Base-by-base conservation (phyloP, 2,888 invertebrate species). In the Neoscelio sp. region DNA sequence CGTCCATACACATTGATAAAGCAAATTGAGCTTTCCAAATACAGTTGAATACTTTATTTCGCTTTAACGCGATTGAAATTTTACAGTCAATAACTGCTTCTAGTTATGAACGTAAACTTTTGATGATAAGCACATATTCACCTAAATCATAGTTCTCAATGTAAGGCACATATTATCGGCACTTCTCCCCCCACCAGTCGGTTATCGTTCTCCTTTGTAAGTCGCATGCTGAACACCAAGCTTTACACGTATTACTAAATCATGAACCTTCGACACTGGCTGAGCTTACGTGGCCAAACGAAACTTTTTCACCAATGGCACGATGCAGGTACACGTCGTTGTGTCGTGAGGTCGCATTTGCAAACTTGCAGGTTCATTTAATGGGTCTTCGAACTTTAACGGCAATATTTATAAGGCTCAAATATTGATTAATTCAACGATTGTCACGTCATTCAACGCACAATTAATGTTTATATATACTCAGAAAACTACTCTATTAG, bases 191-290 rank as follows among this genome's bases (percentile, higher is more conserved):
- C 70, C 54, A 4, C 12, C 33, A n/a, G 6, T 15, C 48, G 60
- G 26, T 42, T 50, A 76, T 64, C 78, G 62, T 67, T 68, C 71
- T 78, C 67, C 75, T 78, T 74, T 74, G 80, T 80, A 78, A 80
- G 78, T 82, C 81, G 74, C 68, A 78, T 76, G 68, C 60, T 50
- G 15, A 74, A 78, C 74, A 65, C 62, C 60, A 58, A 84, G 80
- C 81, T 82, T 79, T 80, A 81, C 76, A 70, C 76, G 75, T 81
- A 80, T 84, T 82, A 83, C 78, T 82, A 79, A 82, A 78, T 82
- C 81, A 81, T 78, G 75, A 75, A 70, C 52, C 73, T 71, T 78
- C 64, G 76, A 73, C 75, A 76, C 68, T 64, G 74, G 40, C 74
- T 52, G 67, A 62, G 65, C 76, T 80, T 80, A 80, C 80, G 80